A percentile compares a stretch with the other conserved stretches of the same genome.
phyloP scores from a whole-genome alignment of 1,140 invertebrate species.

The Saccostrea glomerata region DNA sequence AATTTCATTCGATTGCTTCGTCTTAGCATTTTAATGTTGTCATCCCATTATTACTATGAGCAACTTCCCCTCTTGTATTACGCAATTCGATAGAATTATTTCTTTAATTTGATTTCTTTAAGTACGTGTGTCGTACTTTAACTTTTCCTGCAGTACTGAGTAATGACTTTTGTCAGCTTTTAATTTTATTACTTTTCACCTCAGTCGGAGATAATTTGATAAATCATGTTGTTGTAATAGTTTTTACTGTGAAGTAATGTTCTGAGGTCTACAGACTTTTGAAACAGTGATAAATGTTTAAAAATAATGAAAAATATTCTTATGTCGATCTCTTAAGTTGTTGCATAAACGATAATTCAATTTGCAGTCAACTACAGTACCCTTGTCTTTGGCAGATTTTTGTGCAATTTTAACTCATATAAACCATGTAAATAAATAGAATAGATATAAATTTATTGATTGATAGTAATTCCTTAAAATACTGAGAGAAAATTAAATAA shows the following conservation, averaged over 20 bases:
- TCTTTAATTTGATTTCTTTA: conserved; percentile 12
- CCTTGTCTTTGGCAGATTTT: too few relatives aligned
- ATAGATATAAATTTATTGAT: too few relatives aligned
- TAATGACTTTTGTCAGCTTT: background rate
- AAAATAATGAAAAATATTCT: background rate
- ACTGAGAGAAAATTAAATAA: too few relatives aligned
- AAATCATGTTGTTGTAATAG: background rate
- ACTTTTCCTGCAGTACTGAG: background rate
- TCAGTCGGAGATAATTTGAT: background rate
- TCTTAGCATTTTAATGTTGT: too few relatives aligned
- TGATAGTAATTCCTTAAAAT: too few relatives aligned
- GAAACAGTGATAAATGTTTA: background rate
- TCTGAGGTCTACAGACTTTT: background rate
- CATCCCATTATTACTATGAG: too few relatives aligned
- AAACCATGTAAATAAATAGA: too few relatives aligned
- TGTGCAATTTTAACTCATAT: too few relatives aligned
- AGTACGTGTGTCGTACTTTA: background rate
- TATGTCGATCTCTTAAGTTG: background rate
- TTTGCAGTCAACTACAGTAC: background rate
- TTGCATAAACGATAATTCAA: background rate
- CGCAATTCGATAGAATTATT: background rate
- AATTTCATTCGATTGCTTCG: too few relatives aligned
- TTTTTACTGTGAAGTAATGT: background rate
- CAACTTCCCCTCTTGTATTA: background rate
- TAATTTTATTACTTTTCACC: conserved; percentile 13